Evolutionary conservation across 1,140 invertebrate species (phyloP).

Genomic region (Platyura marginata): DNA sequence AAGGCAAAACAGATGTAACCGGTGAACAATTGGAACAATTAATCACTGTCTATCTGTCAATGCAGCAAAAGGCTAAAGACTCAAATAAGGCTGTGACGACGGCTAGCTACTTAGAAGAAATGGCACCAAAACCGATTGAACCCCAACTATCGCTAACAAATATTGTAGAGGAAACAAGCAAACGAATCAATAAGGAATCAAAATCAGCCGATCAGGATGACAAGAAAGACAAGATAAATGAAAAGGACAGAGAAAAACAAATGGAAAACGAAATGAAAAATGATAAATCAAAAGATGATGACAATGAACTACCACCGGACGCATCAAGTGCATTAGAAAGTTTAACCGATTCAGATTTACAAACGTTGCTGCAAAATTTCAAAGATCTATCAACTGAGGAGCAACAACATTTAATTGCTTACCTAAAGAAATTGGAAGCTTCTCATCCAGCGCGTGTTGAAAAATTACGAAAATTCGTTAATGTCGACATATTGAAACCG

Average conservation of each 20-base stretch:
- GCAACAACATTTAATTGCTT: conserved; percentile 57
- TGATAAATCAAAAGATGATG: not conserved
- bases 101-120: conserved; percentile 12
- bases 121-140: not conserved
- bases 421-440: conserved; percentile 55
- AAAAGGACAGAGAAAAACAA: not conserved
- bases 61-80: conserved; percentile 36
- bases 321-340: conserved; percentile 36
- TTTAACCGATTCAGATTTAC: conserved; percentile 52
- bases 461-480: conserved; percentile 43
- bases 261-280: not conserved
- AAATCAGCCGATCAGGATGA: not conserved
- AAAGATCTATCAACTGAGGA: conserved; percentile 55
- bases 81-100: conserved; percentile 31
- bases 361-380: conserved; percentile 57
- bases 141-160: no score
- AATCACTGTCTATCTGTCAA: conserved; percentile 52
- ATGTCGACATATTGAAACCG: conserved; percentile 20
- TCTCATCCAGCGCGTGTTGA: conserved; percentile 51
- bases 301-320: not conserved
- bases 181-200: not conserved
- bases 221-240: not conserved
- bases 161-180: not conserved
- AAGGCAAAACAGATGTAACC: conserved; percentile 58
- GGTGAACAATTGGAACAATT: conserved; percentile 55